Conservation (phyloP, 2,797 vertebrate genomes). For the Mallotus villosus region DNA sequence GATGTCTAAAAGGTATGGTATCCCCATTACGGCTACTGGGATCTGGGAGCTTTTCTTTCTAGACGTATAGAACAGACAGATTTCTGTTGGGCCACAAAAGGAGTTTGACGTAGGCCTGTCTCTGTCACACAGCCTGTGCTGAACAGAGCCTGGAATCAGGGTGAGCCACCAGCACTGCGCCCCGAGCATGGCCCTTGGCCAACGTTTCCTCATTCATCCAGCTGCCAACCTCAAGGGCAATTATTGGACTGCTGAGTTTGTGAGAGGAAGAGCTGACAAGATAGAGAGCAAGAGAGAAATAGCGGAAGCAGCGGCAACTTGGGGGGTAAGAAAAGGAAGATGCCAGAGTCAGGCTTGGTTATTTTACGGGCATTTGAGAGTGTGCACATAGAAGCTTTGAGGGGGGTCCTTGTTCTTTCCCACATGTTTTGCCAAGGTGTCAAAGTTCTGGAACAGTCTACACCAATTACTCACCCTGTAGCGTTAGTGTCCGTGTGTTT, state of each 20-base stretch:
- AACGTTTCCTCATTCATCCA: background rate
- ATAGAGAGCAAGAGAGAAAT: background rate
- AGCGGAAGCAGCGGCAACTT: background rate
- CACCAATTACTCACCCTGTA: background rate
- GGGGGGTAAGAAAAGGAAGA: conserved; percentile 3
- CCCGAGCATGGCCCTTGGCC: background rate
- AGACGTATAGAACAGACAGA: background rate
- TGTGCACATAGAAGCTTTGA: conserved; percentile 47
- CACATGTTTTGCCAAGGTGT: conserved; percentile 32
- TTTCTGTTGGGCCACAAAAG: background rate
- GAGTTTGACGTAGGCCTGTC: conserved; percentile 16
- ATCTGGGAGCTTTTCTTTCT: background rate
- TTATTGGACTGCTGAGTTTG: background rate
- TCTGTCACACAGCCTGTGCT: background rate
- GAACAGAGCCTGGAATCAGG: background rate
- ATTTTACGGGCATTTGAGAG: conserved; percentile 40
- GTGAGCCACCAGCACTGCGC: conserved; percentile 20
- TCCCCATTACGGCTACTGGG: too few species aligned
- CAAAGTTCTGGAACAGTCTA: conserved; percentile 26
- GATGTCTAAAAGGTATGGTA: too few species aligned
- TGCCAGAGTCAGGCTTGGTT: background rate
- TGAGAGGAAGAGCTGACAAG: background rate
- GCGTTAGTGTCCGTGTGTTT: background rate
- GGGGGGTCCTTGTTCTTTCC: conserved; percentile 43
- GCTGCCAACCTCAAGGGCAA: background rate